Percentiles rank a stretch among this genome's conserved stretches.
Conservation (phyloP, 2,113 vertebrate species). For the Mystacornis crossleyi region DNA sequence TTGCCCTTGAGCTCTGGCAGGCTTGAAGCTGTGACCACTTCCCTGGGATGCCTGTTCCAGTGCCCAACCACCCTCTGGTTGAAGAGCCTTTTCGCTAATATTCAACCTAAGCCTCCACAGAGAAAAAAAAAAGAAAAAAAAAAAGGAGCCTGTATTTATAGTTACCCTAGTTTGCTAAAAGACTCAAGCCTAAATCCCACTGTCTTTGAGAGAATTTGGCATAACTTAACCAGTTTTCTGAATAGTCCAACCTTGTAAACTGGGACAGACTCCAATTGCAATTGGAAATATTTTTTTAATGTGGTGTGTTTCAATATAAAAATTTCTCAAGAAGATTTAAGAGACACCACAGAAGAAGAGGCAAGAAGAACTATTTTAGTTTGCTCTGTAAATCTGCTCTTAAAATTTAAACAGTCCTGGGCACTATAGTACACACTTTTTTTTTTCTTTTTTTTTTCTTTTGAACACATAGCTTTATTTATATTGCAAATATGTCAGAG, state of each 20-base stretch:
- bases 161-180: neutral
- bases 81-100: neutral
- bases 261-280: fast-evolving
- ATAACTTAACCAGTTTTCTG: neutral
- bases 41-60: neutral
- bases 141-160: neutral
- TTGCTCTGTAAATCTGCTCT: neutral
- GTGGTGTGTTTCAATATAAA: neutral
- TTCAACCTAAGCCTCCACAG: neutral
- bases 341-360: neutral
- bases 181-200: neutral
- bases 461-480: neutral
- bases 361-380: neutral
- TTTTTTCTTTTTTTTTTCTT: neutral
- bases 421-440: neutral
- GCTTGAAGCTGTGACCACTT: neutral
- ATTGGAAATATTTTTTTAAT: neutral
- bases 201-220: neutral
- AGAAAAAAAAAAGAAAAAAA: no score
- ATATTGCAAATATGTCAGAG: neutral
- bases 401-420: neutral
- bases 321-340: neutral
- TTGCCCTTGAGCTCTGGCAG: neutral
- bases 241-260: neutral
- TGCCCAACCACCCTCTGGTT: neutral